Conservation (phyloP, 2,888 invertebrate genomes). For the Pyrrhosoma nymphula region DNA sequence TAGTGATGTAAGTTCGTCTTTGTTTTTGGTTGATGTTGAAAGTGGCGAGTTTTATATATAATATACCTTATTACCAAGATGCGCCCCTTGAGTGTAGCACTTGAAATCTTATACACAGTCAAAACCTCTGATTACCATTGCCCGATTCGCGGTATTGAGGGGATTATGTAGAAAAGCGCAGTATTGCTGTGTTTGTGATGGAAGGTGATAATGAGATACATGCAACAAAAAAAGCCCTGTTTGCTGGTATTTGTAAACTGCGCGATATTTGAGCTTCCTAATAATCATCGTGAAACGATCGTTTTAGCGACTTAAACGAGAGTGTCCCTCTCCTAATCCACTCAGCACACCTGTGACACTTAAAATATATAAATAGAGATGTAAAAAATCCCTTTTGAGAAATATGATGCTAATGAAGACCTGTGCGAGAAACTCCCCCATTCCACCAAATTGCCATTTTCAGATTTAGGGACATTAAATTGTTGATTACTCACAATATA, state of each 20-base stretch:
- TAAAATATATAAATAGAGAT: constrained; percentile 22
- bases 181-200: constrained; percentile 28
- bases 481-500: constrained; percentile 71
- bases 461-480: constrained; percentile 67
- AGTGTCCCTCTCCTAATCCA: constrained; percentile 47
- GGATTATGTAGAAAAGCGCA: constrained; percentile 11
- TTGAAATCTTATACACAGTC: not conserved
- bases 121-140: constrained; percentile 40
- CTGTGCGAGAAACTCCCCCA: constrained; percentile 55
- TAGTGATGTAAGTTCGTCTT: constrained; percentile 65
- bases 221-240: constrained; percentile 25
- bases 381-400: constrained; percentile 49
- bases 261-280: constrained; percentile 57
- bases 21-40: constrained; percentile 61
- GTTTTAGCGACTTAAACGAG: constrained; percentile 30
- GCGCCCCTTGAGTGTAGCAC: constrained; percentile 15
- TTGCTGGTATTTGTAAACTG: constrained; percentile 31
- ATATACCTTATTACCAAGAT: constrained; percentile 57
- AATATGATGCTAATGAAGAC: constrained; percentile 63
- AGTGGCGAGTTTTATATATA: constrained; percentile 55
- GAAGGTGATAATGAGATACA: constrained; percentile 8
- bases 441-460: constrained; percentile 60
- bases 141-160: constrained; percentile 46
- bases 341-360: constrained; percentile 41
- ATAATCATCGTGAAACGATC: constrained; percentile 43